Evolutionary conservation across 2,888 invertebrate genomes (phyloP), one percentile per base, ranked within the genome.

Genomic region (Leptinotarsa tumamoca): DNA sequence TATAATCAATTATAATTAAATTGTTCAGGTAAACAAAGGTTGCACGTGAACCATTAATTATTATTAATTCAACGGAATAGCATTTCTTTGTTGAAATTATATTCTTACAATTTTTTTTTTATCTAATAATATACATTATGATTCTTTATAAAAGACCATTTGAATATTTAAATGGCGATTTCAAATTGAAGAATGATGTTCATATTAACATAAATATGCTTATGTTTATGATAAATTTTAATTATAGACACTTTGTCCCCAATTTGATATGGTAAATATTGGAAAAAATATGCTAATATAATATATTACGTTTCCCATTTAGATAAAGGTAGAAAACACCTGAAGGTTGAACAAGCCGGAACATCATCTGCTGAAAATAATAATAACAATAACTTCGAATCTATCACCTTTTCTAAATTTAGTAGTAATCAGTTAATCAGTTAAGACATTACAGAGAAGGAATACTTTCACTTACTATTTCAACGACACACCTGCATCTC

Each of bases 111-210:
- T 63, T 33, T 63, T 63, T 63, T 18, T 63, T 63, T 63, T 63
- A 63, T 63, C 63, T 63, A 63, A 33, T 63, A 63, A 63, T 43
- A 63, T 63, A 63, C 63, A 63, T 63, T 63, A 63, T 63, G 18
- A n/a, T 43, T 43, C 63, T 43, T 43, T 43, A 27, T 21, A 52
- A 33, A 17, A n/a, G 27, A 33, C 63, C n/a, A 63, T 43, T 63
- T 63, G 63, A 63, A 77, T 74, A 77, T 74, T 69, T 66, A 67
- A 77, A 78, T 75, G 78, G 27, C 72, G 56, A 67, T 78, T 71
- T 63, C 69, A 75, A 78, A 78, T 78, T 78, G 78, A 73, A 75
- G 75, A 78, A 71, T 78, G 70, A 75, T 78, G 78, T 78, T 78
- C 58, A 72, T 78, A 78, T 78, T 78, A 71, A 75, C 75, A 78